Conservation (phyloP, 2,113 vertebrate species). For the Isichthys henryi region DNA sequence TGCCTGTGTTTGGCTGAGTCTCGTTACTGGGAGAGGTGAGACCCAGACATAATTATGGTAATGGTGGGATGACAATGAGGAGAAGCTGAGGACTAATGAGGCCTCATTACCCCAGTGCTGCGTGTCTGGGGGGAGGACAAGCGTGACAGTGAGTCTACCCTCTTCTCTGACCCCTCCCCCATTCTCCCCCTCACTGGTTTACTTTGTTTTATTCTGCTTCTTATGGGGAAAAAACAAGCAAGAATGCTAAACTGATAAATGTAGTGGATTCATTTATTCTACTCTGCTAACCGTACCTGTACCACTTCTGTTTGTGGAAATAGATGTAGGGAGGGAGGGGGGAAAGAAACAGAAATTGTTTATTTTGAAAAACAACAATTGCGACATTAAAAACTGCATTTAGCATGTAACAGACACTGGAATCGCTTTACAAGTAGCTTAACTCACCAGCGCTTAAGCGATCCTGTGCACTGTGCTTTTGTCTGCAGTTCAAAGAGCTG, state of each 20-base stretch:
- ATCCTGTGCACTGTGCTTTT: constrained; percentile 24
- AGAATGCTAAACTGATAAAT: background rate
- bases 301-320: background rate
- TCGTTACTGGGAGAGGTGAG: constrained; percentile 19
- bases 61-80: constrained; percentile 22
- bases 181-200: background rate
- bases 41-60: constrained; percentile 32
- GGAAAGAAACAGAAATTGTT: background rate
- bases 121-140: constrained; percentile 17
- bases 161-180: background rate
- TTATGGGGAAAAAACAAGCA: background rate
- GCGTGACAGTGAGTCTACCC: constrained; percentile 21
- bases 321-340: background rate
- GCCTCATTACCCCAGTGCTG: constrained; percentile 32
- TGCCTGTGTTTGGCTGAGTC: background rate
- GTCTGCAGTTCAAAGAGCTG: constrained; percentile 29
- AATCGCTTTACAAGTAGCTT: constrained; percentile 17
- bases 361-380: background rate
- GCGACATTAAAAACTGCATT: background rate
- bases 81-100: constrained; percentile 32
- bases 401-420: background rate
- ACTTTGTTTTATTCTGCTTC: background rate
- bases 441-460: constrained; percentile 17
- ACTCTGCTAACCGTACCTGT: background rate
- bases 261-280: background rate